Conservation (phyloP, 2,888 invertebrate genomes). For the Onchidella celtica region DNA sequence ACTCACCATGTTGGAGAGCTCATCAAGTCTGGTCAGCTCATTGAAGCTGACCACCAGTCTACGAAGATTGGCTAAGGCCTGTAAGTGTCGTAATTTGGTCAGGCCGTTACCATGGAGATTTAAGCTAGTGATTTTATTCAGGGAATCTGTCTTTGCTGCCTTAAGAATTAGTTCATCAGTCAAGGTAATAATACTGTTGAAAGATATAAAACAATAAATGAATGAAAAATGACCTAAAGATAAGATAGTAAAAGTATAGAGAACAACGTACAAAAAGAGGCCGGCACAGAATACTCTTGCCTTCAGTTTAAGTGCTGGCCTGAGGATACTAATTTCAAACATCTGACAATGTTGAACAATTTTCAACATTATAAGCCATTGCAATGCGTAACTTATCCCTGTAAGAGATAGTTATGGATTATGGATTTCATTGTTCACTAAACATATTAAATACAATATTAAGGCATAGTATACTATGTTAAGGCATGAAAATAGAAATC, state of each 20-base stretch:
- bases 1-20: constrained; percentile 75
- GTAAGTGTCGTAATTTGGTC: constrained; percentile 67
- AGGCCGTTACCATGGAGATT: constrained; percentile 78
- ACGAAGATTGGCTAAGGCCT: constrained; percentile 66
- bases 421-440: too few relatives aligned
- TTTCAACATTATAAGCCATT: too few relatives aligned
- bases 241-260: not conserved
- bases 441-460: too few relatives aligned
- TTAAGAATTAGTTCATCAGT: constrained; percentile 74
- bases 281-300: too few relatives aligned
- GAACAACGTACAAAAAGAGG: too few relatives aligned
- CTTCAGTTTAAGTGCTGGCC: too few relatives aligned
- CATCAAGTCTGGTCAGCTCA: constrained; percentile 76
- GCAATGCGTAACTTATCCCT: too few relatives aligned
- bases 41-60: constrained; percentile 78
- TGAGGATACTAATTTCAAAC: too few relatives aligned
- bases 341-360: too few relatives aligned
- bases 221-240: not conserved
- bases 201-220: not conserved
- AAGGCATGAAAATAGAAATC: too few relatives aligned
- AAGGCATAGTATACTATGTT: too few relatives aligned
- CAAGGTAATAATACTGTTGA: constrained; percentile 49
- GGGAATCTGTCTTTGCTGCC: constrained; percentile 58
- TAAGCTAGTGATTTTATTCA: constrained; percentile 69
- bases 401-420: too few relatives aligned